Evolutionary conservation across 2,113 vertebrate genomes (phyloP), one percentile per base, ranked within the genome.

Genomic region (Melanerpes aurifrons): DNA sequence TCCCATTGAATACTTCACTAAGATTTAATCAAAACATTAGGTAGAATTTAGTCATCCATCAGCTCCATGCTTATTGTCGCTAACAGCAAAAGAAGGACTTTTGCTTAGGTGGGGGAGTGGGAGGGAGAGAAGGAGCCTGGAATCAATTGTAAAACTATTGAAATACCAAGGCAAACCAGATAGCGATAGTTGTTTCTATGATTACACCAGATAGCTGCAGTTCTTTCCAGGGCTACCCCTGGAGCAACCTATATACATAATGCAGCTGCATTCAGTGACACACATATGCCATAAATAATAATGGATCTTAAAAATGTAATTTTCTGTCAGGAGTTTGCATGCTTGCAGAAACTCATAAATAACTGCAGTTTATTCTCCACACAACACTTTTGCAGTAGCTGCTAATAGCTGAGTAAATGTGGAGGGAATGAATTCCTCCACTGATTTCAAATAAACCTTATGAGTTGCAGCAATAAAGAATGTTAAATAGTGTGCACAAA

Each of bases 351-450:
- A 72, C 88, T 89, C 95, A 54, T 97, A 97, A 97, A 97, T 97
- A 97, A 97, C 62, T 12, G 43, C 78, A 69, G 62, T 97, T 98
- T 97, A 97, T 86, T 96, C 95, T 96, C 93, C 82, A 87, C 93
- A 91, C 0, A 15, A 92, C 95, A 93, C 92, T 97, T 97, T 95
- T 77, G 95, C 89, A 88, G 88, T 88, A 93, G 96, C 92, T 92
- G 89, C 95, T 97, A 97, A 97, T 97, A 93, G 95, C 93, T 72
- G 90, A 91, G 94, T 96, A 96, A 97, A 97, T 92, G 95, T 82
- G 77, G 96, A 94, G 94, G 75, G 93, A 94, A 92, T 92, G 97
- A 91, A 93, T 97, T 89, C 95, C 85, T 96, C 90, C 53, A 96
- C 92, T 91, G 95, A 83, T 96, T 97, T 97, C 93, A 96, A 97